Evolutionary conservation across 2,888 invertebrate genomes (phyloP).

Genomic region (Stenodema calcarata): DNA sequence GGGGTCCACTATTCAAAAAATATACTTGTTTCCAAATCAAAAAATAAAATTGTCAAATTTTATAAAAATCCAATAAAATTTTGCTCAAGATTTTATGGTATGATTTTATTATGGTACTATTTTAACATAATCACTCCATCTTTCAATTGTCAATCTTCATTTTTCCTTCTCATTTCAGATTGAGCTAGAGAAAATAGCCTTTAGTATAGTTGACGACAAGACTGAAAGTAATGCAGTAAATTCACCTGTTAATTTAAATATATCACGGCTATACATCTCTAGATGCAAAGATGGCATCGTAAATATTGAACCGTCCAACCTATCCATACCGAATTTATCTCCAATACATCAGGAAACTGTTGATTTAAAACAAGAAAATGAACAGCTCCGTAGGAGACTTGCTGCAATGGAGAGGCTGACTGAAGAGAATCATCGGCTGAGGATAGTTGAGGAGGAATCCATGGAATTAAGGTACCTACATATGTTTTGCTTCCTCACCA

Average conservation of each 20-base stretch:
- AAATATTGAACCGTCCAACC: conserved; percentile 42
- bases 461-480: conserved; percentile 65
- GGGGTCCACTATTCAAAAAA: too few species aligned
- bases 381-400: conserved; percentile 69
- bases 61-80: too few species aligned
- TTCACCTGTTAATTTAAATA: conserved; percentile 41
- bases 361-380: conserved; percentile 65
- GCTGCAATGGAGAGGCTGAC: conserved; percentile 67
- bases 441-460: conserved; percentile 68
- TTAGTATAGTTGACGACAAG: conserved; percentile 83
- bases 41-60: too few species aligned
- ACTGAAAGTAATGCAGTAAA: conserved; percentile 24
- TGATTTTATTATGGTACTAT: too few species aligned
- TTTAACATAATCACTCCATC: too few species aligned
- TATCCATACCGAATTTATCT: background rate
- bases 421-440: conserved; percentile 67
- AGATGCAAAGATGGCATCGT: conserved; percentile 51
- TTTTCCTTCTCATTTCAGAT: conserved; percentile 65
- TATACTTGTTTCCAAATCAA: too few species aligned
- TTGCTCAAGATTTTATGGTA: too few species aligned
- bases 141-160: background rate
- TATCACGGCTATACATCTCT: conserved; percentile 39
- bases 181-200: conserved; percentile 74
- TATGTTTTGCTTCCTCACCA: background rate
- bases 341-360: conserved; percentile 46